Evolutionary conservation across 2,888 invertebrate genomes (phyloP).

Genomic region (Meiosimyza decipiens): DNA sequence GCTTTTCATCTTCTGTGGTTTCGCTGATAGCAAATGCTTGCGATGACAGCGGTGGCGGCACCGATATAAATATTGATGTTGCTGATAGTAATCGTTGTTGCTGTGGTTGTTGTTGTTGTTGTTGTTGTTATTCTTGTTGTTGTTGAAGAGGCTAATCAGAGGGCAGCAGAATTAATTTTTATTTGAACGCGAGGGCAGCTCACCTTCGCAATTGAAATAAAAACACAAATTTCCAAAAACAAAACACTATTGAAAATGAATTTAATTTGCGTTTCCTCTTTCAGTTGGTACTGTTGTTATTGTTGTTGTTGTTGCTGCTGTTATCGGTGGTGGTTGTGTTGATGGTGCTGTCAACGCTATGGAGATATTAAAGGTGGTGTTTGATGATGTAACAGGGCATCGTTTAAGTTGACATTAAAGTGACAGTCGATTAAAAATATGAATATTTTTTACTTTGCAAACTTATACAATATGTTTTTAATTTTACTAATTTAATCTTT

Average conservation of each 20-base stretch:
- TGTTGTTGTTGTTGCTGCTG: not conserved
- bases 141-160: constrained; percentile 8
- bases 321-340: constrained; percentile 27
- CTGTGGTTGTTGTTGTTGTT: not conserved
- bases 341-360: constrained; percentile 40
- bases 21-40: not conserved
- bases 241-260: constrained; percentile 23
- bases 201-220: not conserved
- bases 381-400: not conserved
- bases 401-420: too few relatives aligned
- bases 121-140: not conserved
- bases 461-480: too few relatives aligned
- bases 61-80: not conserved
- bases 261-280: constrained; percentile 34
- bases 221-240: not conserved
- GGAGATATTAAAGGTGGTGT: not conserved
- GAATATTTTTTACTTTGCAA: too few relatives aligned
- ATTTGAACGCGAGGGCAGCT: not conserved
- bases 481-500: too few relatives aligned
- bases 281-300: not conserved
- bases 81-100: constrained; percentile 2
- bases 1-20: constrained; percentile 2
- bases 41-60: not conserved
- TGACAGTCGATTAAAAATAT: too few relatives aligned
- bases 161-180: constrained; percentile 13